phyloP scores from a whole-genome alignment of 2,797 vertebrate species.

The Delichon dasypus region DNA sequence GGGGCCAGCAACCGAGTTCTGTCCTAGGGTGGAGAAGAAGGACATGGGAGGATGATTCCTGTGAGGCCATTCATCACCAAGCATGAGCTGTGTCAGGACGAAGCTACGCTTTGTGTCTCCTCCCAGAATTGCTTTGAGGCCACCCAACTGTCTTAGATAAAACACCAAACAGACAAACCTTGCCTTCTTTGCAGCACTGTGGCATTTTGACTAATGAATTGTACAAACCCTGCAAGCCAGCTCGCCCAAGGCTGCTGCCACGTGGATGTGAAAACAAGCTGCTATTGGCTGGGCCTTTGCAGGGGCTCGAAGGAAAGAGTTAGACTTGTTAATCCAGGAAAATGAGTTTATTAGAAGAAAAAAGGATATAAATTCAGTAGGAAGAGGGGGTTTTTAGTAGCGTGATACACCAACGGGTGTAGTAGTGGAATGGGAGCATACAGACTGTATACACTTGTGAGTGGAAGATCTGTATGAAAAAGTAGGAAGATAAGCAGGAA shows the following conservation, averaged over 20 bases:
- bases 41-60: not conserved
- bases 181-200: not conserved
- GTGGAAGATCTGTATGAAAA: not conserved
- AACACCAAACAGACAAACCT: not conserved
- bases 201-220: not conserved
- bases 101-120: not conserved
- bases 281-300: not conserved
- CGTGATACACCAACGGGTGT: not conserved
- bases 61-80: not conserved
- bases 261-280: not conserved
- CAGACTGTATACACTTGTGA: not conserved
- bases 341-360: not conserved
- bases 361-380: not conserved
- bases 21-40: not conserved
- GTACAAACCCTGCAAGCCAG: not conserved
- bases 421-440: not conserved
- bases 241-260: not conserved
- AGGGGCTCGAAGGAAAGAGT: not conserved
- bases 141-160: not conserved
- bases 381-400: not conserved
- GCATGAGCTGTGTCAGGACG: not conserved
- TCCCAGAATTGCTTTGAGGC: not conserved
- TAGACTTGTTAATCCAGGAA: not conserved
- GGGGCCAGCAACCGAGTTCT: not conserved
- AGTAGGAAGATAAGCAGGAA: not conserved